Conservation (phyloP, 2,113 vertebrate genomes). For the Pipra filicauda region DNA sequence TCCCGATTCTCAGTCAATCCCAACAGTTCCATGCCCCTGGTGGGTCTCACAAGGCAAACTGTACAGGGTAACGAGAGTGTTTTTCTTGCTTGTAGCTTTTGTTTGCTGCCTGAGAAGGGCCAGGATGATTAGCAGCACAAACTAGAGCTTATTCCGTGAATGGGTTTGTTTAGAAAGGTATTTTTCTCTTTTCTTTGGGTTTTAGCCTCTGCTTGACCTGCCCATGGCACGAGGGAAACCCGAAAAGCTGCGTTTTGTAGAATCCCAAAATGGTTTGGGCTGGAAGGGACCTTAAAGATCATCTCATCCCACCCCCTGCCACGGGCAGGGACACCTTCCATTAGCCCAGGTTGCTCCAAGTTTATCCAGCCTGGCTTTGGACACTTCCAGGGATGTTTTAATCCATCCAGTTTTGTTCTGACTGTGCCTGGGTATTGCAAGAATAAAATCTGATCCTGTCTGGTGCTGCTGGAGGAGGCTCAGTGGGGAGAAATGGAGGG, state of each 20-base stretch:
- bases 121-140: not conserved
- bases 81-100: conserved; percentile 23
- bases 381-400: not conserved
- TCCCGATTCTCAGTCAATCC: conserved; percentile 2
- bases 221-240: not conserved
- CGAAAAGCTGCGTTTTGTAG: not conserved
- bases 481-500: not conserved
- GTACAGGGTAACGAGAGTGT: not conserved
- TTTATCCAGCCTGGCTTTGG: not conserved
- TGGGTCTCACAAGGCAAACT: conserved; percentile 36
- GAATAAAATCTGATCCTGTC: not conserved
- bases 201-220: not conserved
- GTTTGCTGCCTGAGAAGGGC: not conserved
- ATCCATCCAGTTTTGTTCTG: rapidly evolving
- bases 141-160: not conserved
- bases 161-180: not conserved
- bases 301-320: not conserved
- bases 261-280: not conserved
- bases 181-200: not conserved
- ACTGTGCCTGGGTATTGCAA: not conserved
- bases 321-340: not conserved
- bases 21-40: conserved; percentile 28
- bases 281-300: not conserved
- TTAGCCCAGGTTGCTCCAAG: not conserved
- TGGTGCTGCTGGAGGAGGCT: not conserved